A percentile compares a stretch with the other conserved stretches of the same genome.
These are phyloP conservation scores for Carcharodon carcharias DNA, from an alignment of 2,797 vertebrate species.

Conservation along the genomic window DNA sequence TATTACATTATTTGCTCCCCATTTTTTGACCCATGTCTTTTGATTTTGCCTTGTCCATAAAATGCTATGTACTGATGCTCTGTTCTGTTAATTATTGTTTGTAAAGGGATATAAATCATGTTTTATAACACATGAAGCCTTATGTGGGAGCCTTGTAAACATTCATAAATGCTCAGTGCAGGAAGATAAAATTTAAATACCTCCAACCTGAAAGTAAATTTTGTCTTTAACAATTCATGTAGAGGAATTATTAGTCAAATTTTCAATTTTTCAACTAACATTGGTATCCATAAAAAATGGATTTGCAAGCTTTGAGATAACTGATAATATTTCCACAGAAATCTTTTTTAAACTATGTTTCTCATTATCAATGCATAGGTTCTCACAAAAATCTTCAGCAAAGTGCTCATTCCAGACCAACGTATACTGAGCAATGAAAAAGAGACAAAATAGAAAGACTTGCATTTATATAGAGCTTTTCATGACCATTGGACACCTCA, in stretches of 20 bases:
- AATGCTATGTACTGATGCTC: no score
- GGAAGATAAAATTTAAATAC: not conserved
- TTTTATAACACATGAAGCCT: not conserved
- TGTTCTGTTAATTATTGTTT: not conserved
- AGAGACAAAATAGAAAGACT: not conserved
- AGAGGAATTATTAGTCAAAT: not conserved
- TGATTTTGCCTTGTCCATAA: not conserved
- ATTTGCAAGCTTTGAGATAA: not conserved
- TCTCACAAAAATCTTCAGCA: not conserved
- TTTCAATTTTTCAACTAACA: not conserved
- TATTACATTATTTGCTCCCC: not conserved
- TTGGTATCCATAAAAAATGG: not conserved
- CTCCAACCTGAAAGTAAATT: not conserved
- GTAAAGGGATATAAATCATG: not conserved
- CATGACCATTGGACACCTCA: not conserved
- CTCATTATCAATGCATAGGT: not conserved
- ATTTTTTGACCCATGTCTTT: not conserved
- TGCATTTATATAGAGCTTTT: not conserved
- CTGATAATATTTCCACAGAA: not conserved
- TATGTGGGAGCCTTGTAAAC: not conserved
- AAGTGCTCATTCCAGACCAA: not conserved
- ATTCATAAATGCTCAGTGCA: not conserved
- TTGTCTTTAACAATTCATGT: constrained; percentile 1
- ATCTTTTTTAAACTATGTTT: not conserved
- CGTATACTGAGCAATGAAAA: not conserved